Percentiles rank a stretch among this genome's conserved stretches.
These are phyloP conservation scores for Semicossyphus pulcher DNA, from an alignment of 2,113 vertebrate genomes.

Conservation along the genomic window DNA sequence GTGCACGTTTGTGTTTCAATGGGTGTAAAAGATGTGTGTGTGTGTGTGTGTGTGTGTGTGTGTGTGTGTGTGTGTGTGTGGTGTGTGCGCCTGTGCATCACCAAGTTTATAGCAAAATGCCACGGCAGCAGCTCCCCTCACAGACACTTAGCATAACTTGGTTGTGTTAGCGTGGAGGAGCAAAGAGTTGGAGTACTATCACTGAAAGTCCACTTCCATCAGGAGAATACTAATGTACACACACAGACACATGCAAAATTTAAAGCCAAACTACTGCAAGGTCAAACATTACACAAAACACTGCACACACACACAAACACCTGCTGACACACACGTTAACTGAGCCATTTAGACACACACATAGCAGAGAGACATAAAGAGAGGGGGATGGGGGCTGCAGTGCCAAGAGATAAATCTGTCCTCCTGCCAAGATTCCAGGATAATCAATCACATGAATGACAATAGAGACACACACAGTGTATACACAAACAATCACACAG, in stretches of 20 bases:
- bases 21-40: constrained; percentile 43
- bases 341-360: constrained; percentile 65
- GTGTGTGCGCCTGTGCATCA: constrained; percentile 61
- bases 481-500: constrained; percentile 56
- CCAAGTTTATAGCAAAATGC: constrained; percentile 76
- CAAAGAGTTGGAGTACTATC: constrained; percentile 50
- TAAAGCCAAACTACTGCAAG: constrained; percentile 66
- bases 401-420: constrained; percentile 82
- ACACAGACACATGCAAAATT: constrained; percentile 21
- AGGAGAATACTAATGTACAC: constrained; percentile 65
- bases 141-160: not conserved
- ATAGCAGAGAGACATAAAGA: constrained; percentile 6
- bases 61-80: constrained; percentile 11
- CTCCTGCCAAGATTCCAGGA: constrained; percentile 79
- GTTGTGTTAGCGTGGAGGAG: constrained; percentile 29
- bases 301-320: constrained; percentile 66
- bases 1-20: constrained; percentile 19
- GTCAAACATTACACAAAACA: constrained; percentile 67
- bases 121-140: constrained; percentile 39
- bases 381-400: constrained; percentile 25
- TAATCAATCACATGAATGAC: constrained; percentile 86
- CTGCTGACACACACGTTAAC: constrained; percentile 76
- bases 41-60: constrained; percentile 20
- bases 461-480: constrained; percentile 68
- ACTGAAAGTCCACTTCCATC: constrained; percentile 65